Percentiles rank a stretch among this genome's conserved stretches.
Evolutionary conservation across 2,113 vertebrate genomes (phyloP).

Genomic region (Xiphias gladius): DNA sequence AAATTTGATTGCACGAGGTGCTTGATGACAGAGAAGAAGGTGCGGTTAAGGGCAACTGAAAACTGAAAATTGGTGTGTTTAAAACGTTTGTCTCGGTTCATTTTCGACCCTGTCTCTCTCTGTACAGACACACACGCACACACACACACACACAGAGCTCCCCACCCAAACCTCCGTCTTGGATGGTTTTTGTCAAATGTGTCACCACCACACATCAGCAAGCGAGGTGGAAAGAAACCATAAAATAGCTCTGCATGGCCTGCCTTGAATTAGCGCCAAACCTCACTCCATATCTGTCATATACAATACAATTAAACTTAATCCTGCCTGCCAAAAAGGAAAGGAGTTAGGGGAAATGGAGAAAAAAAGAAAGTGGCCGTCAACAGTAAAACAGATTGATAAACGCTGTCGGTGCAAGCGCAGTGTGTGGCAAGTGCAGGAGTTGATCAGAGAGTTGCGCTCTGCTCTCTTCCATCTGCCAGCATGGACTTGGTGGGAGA

Average conservation of each 20-base stretch:
- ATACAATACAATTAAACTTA: constrained; percentile 80
- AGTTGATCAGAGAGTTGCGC: constrained; percentile 49
- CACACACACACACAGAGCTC: not conserved
- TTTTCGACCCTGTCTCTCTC: constrained; percentile 25
- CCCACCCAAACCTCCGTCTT: constrained; percentile 35
- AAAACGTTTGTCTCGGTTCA: constrained; percentile 32
- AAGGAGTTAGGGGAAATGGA: constrained; percentile 15
- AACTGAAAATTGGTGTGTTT: constrained; percentile 45
- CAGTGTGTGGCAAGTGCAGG: constrained; percentile 80
- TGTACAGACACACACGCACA: not conserved
- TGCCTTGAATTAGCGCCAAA: constrained; percentile 77
- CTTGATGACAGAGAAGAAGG: constrained; percentile 25
- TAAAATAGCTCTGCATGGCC: constrained; percentile 72
- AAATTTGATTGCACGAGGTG: constrained; percentile 20
- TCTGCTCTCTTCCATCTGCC: constrained; percentile 56
- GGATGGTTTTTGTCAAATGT: constrained; percentile 77
- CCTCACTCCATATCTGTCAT: constrained; percentile 78
- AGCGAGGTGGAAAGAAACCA: constrained; percentile 76
- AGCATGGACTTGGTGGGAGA: constrained; percentile 54
- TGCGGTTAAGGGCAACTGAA: constrained; percentile 42
- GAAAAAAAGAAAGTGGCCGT: constrained; percentile 45
- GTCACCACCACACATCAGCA: constrained; percentile 75
- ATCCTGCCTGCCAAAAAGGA: constrained; percentile 70
- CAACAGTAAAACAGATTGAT: constrained; percentile 63
- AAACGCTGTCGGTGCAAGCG: constrained; percentile 58